These are phyloP conservation scores for Kryptolebias ocellatus DNA, from an alignment of 2,797 vertebrate species.

Conservation along the genomic window DNA sequence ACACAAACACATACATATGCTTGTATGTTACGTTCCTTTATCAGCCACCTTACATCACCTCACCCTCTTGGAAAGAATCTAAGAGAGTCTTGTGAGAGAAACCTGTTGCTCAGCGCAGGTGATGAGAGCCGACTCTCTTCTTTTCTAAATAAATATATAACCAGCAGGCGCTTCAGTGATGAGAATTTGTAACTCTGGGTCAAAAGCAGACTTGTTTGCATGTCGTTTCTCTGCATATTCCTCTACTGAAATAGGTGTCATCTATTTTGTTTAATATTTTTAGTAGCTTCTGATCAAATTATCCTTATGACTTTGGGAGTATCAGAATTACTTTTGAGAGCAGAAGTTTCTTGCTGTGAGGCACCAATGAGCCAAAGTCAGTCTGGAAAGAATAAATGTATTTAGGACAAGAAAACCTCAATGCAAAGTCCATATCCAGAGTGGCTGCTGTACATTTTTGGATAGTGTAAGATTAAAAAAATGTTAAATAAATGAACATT, in stretches of 20 bases:
- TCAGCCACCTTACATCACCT: conserved; percentile 52
- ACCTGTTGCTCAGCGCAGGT: conserved; percentile 39
- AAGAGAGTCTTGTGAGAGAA: conserved; percentile 31
- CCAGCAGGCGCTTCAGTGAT: conserved; percentile 57
- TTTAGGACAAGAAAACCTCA: too few relatives aligned
- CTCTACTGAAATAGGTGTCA: background rate
- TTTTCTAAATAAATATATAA: conserved; percentile 58
- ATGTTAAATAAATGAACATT: too few relatives aligned
- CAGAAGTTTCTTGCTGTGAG: background rate
- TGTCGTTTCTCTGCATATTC: background rate
- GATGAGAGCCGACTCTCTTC: conserved; percentile 44
- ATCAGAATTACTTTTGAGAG: background rate
- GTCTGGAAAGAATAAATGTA: too few relatives aligned
- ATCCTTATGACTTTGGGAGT: background rate
- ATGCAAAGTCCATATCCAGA: too few relatives aligned
- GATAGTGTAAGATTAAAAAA: too few relatives aligned
- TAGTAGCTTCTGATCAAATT: background rate
- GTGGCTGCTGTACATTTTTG: too few relatives aligned
- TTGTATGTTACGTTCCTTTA: conserved; percentile 67
- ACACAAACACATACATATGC: conserved; percentile 58
- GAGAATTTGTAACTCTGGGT: conserved; percentile 51
- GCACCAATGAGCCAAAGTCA: too few relatives aligned
- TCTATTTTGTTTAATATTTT: background rate
- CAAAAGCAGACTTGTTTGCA: background rate
- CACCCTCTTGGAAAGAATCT: conserved; percentile 32